phyloP scores from a whole-genome alignment of 2,888 invertebrate species.

The Rotaria macrura region DNA sequence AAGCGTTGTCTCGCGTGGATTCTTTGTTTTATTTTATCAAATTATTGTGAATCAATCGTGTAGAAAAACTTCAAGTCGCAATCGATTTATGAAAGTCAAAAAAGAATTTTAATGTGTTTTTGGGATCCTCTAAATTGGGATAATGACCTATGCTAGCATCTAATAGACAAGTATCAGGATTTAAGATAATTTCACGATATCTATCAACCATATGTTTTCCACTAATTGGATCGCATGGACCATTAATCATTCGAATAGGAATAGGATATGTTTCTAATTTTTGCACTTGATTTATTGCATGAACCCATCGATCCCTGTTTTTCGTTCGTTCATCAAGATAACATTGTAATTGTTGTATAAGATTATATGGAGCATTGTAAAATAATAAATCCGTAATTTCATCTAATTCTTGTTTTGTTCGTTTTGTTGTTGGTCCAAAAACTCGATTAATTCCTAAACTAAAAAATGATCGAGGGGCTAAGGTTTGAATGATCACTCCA shows the following conservation, averaged over 20 bases:
- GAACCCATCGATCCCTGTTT: constrained; percentile 44
- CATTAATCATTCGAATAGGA: constrained; percentile 40
- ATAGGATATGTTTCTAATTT: neutral
- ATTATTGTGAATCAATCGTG: too few species aligned
- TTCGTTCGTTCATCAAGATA: constrained; percentile 41
- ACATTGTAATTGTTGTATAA: constrained; percentile 36
- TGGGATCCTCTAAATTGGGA: constrained; percentile 45
- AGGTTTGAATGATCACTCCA: neutral
- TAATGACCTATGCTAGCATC: constrained; percentile 42
- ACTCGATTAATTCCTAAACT: constrained; percentile 37
- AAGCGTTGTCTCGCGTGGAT: too few species aligned
- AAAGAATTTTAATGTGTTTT: constrained; percentile 37
- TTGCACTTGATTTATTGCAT: constrained; percentile 38
- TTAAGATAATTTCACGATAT: constrained; percentile 38
- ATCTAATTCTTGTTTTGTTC: constrained; percentile 39
- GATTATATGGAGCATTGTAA: constrained; percentile 36
- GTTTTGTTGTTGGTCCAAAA: constrained; percentile 42
- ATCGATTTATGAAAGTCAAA: constrained; percentile 33
- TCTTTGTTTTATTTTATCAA: too few species aligned
- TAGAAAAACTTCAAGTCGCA: neutral
- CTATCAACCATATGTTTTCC: constrained; percentile 35
- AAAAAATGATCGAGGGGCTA: neutral
- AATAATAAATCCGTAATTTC: constrained; percentile 38
- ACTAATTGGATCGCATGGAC: constrained; percentile 45
- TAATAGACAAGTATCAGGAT: constrained; percentile 40